Conservation (phyloP, 30 jellyfish, hydroid and myxozoan genomes). For the Aurelia aurita complex sp. Pacific region DNA sequence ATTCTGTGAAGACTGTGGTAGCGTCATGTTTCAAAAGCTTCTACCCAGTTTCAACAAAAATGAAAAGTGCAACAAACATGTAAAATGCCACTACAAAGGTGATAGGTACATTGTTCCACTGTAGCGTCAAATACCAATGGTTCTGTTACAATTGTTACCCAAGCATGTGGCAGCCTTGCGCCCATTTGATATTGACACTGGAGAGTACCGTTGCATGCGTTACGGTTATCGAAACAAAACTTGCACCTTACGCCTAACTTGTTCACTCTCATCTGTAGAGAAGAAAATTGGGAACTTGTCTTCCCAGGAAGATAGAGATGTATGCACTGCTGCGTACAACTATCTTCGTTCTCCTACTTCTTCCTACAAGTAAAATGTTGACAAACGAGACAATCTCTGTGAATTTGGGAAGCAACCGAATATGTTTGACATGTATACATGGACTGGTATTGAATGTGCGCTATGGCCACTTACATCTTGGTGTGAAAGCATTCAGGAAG, state of each 20-base stretch:
- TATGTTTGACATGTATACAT: not conserved
- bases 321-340: not conserved
- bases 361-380: not conserved
- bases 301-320: not conserved
- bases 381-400: not conserved
- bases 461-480: slow-evolving; percentile 43
- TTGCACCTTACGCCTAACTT: not conserved
- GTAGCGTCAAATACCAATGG: not conserved
- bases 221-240: slow-evolving; percentile 29
- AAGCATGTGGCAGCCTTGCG: not conserved
- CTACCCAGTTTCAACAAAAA: too few species aligned
- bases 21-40: too few species aligned
- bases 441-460: slow-evolving; percentile 18
- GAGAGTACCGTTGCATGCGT: not conserved
- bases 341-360: not conserved
- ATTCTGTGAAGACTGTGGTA: too few species aligned
- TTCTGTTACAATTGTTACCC: not conserved
- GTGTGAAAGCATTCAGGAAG: slow-evolving; percentile 40
- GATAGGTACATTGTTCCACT: slow-evolving; percentile 13
- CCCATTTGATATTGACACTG: slow-evolving; percentile 36
- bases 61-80: not conserved
- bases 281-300: not conserved
- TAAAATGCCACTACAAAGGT: not conserved
- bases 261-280: not conserved
- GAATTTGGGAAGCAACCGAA: not conserved